Evolutionary conservation across 2,113 vertebrate species (phyloP).

Genomic region (Actinemys pallida): DNA sequence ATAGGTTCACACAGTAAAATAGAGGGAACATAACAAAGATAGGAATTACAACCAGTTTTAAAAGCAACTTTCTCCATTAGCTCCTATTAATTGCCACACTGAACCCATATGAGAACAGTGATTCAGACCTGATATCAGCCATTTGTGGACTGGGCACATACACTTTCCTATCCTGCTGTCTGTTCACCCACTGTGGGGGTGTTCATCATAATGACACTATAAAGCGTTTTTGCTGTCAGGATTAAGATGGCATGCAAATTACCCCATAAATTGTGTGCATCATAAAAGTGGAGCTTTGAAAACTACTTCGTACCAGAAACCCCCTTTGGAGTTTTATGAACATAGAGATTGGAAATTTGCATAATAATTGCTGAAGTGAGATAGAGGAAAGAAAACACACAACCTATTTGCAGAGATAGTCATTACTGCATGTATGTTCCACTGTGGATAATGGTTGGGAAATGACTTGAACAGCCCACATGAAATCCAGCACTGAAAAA

Average conservation of each 20-base stretch:
- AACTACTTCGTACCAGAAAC: not conserved
- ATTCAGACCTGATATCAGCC: not conserved
- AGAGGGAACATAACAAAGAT: not conserved
- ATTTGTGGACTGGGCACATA: not conserved
- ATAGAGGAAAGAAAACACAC: not conserved
- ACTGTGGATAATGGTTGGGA: not conserved
- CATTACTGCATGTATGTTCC: not conserved
- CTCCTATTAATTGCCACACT: not conserved
- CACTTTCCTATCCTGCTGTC: not conserved
- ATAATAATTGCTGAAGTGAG: not conserved
- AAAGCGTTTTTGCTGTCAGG: not conserved
- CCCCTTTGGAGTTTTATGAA: not conserved
- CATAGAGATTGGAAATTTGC: not conserved
- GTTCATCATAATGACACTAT: slow-evolving; percentile 10
- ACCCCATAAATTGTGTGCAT: not conserved
- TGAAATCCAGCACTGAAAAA: not conserved
- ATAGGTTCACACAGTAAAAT: not conserved
- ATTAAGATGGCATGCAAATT: slow-evolving; percentile 12
- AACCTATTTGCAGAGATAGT: not conserved
- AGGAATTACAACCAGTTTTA: too few relatives aligned
- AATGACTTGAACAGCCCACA: not conserved
- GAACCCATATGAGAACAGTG: not conserved
- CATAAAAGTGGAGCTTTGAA: not conserved
- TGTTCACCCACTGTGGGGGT: not conserved
- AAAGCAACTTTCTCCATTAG: not conserved